These are phyloP conservation scores for Osedax fenrisi DNA, from an alignment of 2,888 invertebrate species.

Conservation along the genomic window DNA sequence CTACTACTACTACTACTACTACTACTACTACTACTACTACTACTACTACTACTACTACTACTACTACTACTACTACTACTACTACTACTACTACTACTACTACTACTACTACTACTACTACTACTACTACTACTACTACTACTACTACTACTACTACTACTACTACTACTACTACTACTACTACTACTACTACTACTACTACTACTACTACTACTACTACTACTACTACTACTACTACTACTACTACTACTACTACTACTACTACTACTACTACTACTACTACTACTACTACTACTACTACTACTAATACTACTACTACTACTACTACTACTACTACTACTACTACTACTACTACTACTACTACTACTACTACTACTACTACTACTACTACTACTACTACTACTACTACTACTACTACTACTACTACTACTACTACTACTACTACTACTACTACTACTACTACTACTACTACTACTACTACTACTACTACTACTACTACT, in stretches of 20 bases:
- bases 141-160: constrained; percentile 2
- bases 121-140: constrained; percentile 2
- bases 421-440: not conserved
- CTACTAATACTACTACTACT: no score
- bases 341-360: not conserved
- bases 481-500: not conserved
- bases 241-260: not conserved
- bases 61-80: constrained; percentile 2
- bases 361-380: not conserved
- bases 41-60: not conserved
- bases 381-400: constrained; percentile 2
- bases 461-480: not conserved
- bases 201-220: not conserved
- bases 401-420: not conserved
- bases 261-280: constrained; percentile 2
- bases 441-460: not conserved
- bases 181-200: not conserved
- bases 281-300: no score
- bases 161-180: not conserved
- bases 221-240: not conserved
- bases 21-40: not conserved
- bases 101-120: not conserved
- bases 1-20: not conserved
- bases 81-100: constrained; percentile 2
- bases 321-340: not conserved